These are phyloP conservation scores for Diplosoma virens DNA, from an alignment of 23 tunicate genomes.

Conservation along the genomic window DNA sequence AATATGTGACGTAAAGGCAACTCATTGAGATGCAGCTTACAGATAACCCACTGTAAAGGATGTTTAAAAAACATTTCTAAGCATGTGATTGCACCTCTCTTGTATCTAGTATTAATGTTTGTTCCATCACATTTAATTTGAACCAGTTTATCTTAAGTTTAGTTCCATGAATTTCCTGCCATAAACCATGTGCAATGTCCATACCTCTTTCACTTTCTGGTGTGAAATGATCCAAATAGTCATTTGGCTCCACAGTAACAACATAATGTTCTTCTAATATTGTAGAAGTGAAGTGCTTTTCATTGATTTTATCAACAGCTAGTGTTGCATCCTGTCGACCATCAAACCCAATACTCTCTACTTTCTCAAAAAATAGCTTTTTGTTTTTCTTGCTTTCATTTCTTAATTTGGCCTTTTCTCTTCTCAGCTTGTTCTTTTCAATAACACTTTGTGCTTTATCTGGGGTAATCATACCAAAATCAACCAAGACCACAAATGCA, in stretches of 20 bases:
- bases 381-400: not conserved
- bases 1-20: slow-evolving; percentile 27
- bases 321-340: slow-evolving; percentile 17
- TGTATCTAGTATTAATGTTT: not conserved
- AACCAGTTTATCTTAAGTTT: not conserved
- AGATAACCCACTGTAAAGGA: slow-evolving; percentile 21
- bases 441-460: not conserved
- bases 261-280: slow-evolving; percentile 1
- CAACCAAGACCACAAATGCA: not conserved
- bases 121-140: slow-evolving; percentile 12
- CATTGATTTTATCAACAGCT: not conserved
- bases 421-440: not conserved
- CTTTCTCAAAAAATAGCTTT: not conserved
- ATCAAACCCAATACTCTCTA: slow-evolving; percentile 8
- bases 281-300: not conserved
- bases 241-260: slow-evolving; percentile 13
- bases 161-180: not conserved
- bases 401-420: not conserved
- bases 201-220: slow-evolving; percentile 22
- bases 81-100: not conserved
- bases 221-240: slow-evolving; percentile 7
- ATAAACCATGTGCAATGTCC: not conserved
- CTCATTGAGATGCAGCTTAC: slow-evolving; percentile 20
- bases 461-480: slow-evolving; percentile 1
- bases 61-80: not conserved